Conservation (phyloP, 2,113 vertebrate genomes). For the Elanoides forficatus region DNA sequence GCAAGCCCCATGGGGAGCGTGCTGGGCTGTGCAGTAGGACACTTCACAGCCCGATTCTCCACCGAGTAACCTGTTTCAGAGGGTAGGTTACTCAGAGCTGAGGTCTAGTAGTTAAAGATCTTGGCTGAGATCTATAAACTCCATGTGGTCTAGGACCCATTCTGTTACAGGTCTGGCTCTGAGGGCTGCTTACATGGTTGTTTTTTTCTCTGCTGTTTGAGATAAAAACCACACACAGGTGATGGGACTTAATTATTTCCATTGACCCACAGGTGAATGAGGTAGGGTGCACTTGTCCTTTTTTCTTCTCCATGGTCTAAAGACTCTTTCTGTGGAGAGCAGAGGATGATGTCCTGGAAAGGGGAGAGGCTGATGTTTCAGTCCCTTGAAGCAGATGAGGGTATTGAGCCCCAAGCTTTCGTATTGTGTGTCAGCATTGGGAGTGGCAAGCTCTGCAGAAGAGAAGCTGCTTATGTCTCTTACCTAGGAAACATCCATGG, state of each 20-base stretch:
- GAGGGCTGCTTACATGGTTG: rapidly evolving
- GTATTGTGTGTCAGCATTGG: neutral
- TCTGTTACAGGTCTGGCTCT: neutral
- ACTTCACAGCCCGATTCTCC: neutral
- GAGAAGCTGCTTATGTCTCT: neutral
- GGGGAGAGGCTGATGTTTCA: neutral
- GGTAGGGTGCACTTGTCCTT: neutral
- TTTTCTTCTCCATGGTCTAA: neutral
- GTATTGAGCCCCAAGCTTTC: neutral
- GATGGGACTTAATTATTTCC: neutral
- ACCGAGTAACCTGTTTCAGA: neutral
- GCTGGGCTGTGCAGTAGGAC: neutral
- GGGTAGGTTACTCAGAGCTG: neutral
- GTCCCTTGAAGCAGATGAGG: neutral
- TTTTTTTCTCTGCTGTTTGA: neutral
- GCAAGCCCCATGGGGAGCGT: neutral
- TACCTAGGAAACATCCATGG: neutral
- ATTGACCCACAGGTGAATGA: neutral
- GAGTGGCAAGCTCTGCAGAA: neutral
- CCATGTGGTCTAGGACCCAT: neutral
- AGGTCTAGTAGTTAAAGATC: neutral
- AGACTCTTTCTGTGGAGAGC: neutral
- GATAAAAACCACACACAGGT: neutral
- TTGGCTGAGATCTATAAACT: neutral
- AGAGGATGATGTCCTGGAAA: neutral